phyloP scores from a whole-genome alignment of 2,888 invertebrate species.

The Belgica antarctica region DNA sequence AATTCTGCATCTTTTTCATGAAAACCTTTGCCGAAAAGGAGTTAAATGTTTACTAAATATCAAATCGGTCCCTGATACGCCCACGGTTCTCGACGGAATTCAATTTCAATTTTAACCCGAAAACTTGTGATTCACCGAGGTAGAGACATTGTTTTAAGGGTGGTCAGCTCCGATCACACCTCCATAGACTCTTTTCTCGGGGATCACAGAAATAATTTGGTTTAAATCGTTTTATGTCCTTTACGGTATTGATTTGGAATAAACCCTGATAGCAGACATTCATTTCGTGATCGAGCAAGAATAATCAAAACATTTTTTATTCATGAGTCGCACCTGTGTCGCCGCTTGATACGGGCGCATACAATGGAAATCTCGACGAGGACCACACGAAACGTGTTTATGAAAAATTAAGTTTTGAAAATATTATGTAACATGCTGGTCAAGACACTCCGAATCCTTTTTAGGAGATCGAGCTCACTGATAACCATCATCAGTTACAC shows the following conservation, averaged over 20 bases:
- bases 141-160: neutral
- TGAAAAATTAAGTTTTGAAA: too few species aligned
- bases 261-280: neutral
- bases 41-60: neutral
- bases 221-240: neutral
- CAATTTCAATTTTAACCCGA: neutral
- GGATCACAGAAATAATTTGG: neutral
- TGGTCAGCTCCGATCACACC: neutral
- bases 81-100: neutral
- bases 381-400: neutral
- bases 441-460: neutral
- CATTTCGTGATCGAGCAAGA: too few species aligned
- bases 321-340: neutral
- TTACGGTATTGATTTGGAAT: constrained; percentile 9
- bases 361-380: neutral
- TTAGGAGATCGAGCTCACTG: neutral
- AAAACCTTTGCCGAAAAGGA: too few species aligned
- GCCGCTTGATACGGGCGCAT: neutral
- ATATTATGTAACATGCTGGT: neutral
- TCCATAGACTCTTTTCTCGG: neutral
- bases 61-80: neutral
- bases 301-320: neutral
- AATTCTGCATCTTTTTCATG: too few species aligned
- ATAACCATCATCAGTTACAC: neutral
- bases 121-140: too few species aligned